Evolutionary conservation across 2,113 vertebrate genomes (phyloP).

Genomic region (Dicentrarchus labrax): DNA sequence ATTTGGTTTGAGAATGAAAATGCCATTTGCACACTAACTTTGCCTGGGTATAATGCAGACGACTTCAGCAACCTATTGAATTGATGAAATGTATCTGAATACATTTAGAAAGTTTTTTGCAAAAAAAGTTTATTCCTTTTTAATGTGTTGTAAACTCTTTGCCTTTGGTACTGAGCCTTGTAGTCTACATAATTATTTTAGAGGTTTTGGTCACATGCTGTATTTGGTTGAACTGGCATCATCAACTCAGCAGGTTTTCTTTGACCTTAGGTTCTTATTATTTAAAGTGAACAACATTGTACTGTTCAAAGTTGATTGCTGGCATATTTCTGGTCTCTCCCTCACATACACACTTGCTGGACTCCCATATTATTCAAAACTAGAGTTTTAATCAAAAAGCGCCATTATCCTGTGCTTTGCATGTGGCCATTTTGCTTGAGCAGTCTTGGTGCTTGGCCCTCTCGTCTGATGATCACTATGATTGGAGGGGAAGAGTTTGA

Average conservation of each 20-base stretch:
- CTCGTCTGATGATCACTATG: slow-evolving; percentile 46
- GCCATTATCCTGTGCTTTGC: slow-evolving; percentile 2
- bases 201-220: neutral
- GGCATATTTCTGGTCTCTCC: neutral
- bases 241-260: slow-evolving; percentile 27
- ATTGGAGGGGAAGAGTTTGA: slow-evolving; percentile 32
- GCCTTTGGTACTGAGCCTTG: neutral
- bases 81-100: slow-evolving; percentile 27
- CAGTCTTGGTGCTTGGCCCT: slow-evolving; percentile 5
- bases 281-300: slow-evolving; percentile 25
- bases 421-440: slow-evolving; percentile 35
- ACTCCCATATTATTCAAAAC: slow-evolving; percentile 24
- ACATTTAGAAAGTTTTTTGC: slow-evolving; percentile 13
- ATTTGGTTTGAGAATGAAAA: slow-evolving; percentile 35
- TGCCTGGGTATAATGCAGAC: slow-evolving; percentile 15
- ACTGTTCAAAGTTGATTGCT: neutral
- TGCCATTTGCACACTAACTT: slow-evolving; percentile 21
- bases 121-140: neutral
- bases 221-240: slow-evolving; percentile 5
- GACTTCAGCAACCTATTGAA: neutral
- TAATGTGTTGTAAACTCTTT: neutral
- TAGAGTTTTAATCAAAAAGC: slow-evolving; percentile 52
- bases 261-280: slow-evolving; percentile 36
- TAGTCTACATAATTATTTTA: neutral
- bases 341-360: neutral